Percentiles rank a stretch among this genome's conserved stretches.
phyloP scores from a whole-genome alignment of 2,797 vertebrate genomes.

The Alcedo quadribrachys region DNA sequence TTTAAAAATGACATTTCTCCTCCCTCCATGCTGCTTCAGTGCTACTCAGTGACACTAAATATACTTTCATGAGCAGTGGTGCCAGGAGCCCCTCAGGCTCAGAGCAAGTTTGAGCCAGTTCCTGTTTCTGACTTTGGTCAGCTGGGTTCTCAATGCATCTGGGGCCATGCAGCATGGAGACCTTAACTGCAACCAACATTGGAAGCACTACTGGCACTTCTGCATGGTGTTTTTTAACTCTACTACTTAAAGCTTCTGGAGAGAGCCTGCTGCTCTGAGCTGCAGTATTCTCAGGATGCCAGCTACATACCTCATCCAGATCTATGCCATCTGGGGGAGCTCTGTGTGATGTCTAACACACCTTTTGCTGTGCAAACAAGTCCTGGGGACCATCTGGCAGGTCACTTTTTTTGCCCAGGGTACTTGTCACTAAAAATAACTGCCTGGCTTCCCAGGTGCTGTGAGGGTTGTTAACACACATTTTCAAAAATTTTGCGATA shows the following conservation, averaged over 20 bases:
- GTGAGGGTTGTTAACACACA: not conserved
- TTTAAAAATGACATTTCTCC: not conserved
- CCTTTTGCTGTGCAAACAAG: not conserved
- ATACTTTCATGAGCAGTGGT: accelerated
- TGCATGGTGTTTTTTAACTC: accelerated
- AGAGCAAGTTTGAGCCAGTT: not conserved
- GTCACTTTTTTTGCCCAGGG: not conserved
- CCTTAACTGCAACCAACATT: not conserved
- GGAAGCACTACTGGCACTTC: not conserved
- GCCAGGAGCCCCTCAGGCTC: not conserved
- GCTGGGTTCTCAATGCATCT: not conserved
- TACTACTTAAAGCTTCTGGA: not conserved
- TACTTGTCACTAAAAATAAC: not conserved
- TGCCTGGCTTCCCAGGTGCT: not conserved
- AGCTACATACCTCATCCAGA: not conserved
- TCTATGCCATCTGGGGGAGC: accelerated
- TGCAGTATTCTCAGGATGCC: accelerated
- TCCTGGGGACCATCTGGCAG: not conserved
- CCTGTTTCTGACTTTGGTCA: not conserved
- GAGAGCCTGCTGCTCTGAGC: not conserved
- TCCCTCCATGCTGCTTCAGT: not conserved
- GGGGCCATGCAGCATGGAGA: not conserved
- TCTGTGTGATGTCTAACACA: accelerated
- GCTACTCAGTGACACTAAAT: too few relatives aligned
- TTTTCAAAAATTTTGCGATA: not conserved